Conservation (phyloP, 2,113 vertebrate genomes). For the human (Homo sapiens) region DNA sequence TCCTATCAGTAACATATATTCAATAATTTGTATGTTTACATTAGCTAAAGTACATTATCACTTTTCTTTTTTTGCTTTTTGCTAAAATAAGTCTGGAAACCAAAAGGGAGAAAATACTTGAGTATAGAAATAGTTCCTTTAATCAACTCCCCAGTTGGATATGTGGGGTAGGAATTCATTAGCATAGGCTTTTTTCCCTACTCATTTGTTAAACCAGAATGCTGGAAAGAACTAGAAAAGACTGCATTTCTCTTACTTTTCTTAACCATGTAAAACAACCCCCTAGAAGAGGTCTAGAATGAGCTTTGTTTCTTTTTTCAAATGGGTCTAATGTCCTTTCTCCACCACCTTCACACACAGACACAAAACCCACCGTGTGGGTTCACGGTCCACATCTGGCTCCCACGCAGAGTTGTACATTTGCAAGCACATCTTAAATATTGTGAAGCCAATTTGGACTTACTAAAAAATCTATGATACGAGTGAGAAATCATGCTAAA, state of each 20-base stretch:
- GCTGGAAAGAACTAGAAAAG: constrained; percentile 32
- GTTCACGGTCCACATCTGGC: neutral
- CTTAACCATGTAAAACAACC: constrained; percentile 25
- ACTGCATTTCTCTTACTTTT: constrained; percentile 42
- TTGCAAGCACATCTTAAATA: constrained; percentile 72
- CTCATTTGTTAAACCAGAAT: constrained; percentile 18
- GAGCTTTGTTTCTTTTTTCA: constrained; percentile 56
- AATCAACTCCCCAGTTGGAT: neutral
- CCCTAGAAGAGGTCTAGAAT: constrained; percentile 35
- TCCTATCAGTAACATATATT: neutral
- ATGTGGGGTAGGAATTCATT: constrained; percentile 63
- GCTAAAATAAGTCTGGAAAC: neutral
- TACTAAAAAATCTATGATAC: constrained; percentile 76
- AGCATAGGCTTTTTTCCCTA: neutral
- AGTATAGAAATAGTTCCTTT: neutral
- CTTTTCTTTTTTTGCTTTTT: constrained; percentile 39
- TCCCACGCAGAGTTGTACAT: constrained; percentile 54
- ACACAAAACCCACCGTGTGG: neutral
- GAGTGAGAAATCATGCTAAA: constrained; percentile 79
- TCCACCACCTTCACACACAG: neutral
- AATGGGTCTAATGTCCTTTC: constrained; percentile 32
- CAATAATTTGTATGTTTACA: constrained; percentile 50
- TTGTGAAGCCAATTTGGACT: constrained; percentile 69
- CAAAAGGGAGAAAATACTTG: constrained; percentile 8
- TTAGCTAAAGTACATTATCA: constrained; percentile 35